Conservation (phyloP, 2,113 vertebrate genomes). For the Terrapene triunguis region DNA sequence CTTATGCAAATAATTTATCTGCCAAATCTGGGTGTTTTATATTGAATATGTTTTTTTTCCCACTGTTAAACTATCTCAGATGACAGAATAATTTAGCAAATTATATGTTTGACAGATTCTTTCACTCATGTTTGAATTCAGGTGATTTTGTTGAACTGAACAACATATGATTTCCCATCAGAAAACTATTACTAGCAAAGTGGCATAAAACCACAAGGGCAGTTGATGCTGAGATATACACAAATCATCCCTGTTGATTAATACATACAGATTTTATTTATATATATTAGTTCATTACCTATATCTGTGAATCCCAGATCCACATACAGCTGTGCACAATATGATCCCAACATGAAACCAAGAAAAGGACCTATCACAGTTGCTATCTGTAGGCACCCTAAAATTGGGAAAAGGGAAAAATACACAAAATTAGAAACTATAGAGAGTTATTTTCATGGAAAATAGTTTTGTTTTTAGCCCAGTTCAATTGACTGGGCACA, state of each 20-base stretch:
- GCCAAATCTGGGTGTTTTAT: background rate
- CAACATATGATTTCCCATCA: background rate
- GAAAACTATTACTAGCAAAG: background rate
- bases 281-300: slow-evolving; percentile 80
- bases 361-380: slow-evolving; percentile 90
- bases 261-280: background rate
- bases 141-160: background rate
- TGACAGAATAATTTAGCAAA: background rate
- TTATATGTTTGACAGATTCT: background rate
- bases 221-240: background rate
- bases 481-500: background rate
- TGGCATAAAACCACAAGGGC: background rate
- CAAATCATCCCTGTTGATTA: background rate
- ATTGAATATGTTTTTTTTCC: background rate
- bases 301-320: slow-evolving; percentile 88
- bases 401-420: slow-evolving; percentile 16
- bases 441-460: background rate
- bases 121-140: background rate
- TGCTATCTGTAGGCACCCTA: slow-evolving; percentile 90
- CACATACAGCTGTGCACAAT: slow-evolving; percentile 91
- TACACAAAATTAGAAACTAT: background rate
- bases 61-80: background rate
- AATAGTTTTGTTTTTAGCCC: background rate
- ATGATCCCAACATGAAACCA: slow-evolving; percentile 90
- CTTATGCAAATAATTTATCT: background rate